A percentile compares a stretch with the other conserved stretches of the same genome.
Conservation (phyloP, 2,797 vertebrate species). For the Nothura maculosa region DNA sequence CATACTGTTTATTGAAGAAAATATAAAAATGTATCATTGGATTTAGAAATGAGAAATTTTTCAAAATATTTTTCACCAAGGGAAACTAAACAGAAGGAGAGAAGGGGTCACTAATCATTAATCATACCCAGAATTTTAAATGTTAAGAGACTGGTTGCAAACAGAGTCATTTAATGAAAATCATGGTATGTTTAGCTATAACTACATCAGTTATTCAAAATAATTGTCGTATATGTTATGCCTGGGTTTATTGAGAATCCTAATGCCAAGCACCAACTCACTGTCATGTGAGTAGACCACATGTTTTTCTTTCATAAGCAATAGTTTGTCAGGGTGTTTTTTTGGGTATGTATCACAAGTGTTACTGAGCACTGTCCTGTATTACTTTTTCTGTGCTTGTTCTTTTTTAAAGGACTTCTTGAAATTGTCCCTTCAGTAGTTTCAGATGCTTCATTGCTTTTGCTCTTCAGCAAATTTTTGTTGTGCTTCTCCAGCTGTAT, state of each 20-base stretch:
- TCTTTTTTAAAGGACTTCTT: not conserved
- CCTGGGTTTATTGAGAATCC: not conserved
- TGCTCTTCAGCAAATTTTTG: not conserved
- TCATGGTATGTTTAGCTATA: not conserved
- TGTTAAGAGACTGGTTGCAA: not conserved
- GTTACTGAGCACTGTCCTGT: not conserved
- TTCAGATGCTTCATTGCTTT: not conserved
- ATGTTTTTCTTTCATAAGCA: not conserved
- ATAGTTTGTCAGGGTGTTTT: not conserved
- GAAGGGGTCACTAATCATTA: not conserved
- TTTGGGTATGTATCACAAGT: not conserved
- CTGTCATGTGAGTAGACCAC: not conserved
- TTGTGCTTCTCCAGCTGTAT: not conserved
- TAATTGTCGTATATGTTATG: not conserved
- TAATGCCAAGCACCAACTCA: not conserved
- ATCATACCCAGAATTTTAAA: not conserved
- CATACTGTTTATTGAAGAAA: not conserved
- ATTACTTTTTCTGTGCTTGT: not conserved
- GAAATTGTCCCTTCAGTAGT: not conserved
- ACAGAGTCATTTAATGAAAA: not conserved
- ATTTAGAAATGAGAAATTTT: not conserved
- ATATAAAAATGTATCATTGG: not conserved
- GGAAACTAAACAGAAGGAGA: constrained; percentile 3
- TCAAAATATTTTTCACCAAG: not conserved
- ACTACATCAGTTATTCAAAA: not conserved